phyloP scores from a whole-genome alignment of 2,797 vertebrate genomes.

The Jordanella pulchra region DNA sequence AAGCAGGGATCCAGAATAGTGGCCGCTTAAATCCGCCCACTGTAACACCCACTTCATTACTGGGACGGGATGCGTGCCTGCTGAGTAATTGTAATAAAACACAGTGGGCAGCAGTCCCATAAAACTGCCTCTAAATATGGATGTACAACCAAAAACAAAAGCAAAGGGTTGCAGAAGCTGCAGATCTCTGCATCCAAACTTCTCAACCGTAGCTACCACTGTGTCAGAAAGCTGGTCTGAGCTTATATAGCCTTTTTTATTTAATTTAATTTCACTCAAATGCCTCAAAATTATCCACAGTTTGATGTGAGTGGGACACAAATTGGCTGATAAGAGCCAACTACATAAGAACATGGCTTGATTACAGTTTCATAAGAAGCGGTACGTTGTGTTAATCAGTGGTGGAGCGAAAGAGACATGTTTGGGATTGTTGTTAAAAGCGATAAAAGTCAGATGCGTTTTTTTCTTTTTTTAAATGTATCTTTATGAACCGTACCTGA shows the following conservation, averaged over 20 bases:
- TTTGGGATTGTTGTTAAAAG: constrained; percentile 11
- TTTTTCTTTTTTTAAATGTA: neutral
- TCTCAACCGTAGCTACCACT: constrained; percentile 64
- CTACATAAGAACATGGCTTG: constrained; percentile 21
- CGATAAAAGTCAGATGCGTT: neutral
- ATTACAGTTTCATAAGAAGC: constrained; percentile 25
- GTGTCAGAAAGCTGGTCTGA: constrained; percentile 49
- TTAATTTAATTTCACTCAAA: constrained; percentile 48
- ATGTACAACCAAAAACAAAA: constrained; percentile 80
- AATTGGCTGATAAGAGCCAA: constrained; percentile 26
- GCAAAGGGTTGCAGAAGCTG: constrained; percentile 71
- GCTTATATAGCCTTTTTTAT: constrained; percentile 50
- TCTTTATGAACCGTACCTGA: neutral
- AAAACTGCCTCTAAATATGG: constrained; percentile 76
- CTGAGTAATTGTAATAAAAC: constrained; percentile 83
- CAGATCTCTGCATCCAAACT: constrained; percentile 71
- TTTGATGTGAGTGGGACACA: constrained; percentile 38
- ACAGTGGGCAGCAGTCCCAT: constrained; percentile 76
- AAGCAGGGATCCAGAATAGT: constrained; percentile 74
- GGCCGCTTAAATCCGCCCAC: constrained; percentile 79
- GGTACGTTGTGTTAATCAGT: constrained; percentile 11
- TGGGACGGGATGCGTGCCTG: constrained; percentile 75
- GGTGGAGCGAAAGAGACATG: constrained; percentile 12
- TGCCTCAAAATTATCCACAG: constrained; percentile 37
- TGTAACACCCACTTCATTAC: constrained; percentile 83